Conservation (phyloP, 2,797 vertebrate species). For the Periophthalmus magnuspinnatus region DNA sequence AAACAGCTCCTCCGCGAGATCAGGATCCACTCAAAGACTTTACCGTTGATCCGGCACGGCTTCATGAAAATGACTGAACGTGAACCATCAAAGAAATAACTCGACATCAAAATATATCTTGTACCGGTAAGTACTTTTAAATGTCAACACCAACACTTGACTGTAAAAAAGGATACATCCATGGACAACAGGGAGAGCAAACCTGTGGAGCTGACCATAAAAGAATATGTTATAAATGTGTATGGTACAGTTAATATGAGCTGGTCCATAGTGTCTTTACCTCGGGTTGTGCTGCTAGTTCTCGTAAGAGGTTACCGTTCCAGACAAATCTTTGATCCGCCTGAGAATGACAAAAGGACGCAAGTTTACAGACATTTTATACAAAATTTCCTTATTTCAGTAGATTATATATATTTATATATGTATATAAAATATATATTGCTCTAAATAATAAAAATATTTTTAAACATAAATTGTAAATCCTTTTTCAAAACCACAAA, state of each 20-base stretch:
- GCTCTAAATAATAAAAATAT: no score
- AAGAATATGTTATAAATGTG: neutral
- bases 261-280: conserved; percentile 64
- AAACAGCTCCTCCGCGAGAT: conserved; percentile 98
- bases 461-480: no score
- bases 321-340: conserved; percentile 97
- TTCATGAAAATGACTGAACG: conserved; percentile 90
- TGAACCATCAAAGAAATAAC: conserved; percentile 51
- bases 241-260: neutral
- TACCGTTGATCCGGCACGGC: conserved; percentile 92
- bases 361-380: neutral
- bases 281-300: conserved; percentile 93
- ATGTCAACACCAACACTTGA: neutral
- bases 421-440: no score
- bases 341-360: conserved; percentile 62
- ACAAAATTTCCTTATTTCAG: no score
- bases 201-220: conserved; percentile 74
- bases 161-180: conserved; percentile 79
- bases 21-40: conserved; percentile 96
- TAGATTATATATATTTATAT: no score
- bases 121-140: neutral
- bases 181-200: conserved; percentile 79
- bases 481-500: no score
- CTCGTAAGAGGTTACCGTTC: conserved; percentile 96
- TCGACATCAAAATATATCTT: neutral